phyloP scores from a whole-genome alignment of 2,113 vertebrate genomes.

The Oenanthe melanoleuca region DNA sequence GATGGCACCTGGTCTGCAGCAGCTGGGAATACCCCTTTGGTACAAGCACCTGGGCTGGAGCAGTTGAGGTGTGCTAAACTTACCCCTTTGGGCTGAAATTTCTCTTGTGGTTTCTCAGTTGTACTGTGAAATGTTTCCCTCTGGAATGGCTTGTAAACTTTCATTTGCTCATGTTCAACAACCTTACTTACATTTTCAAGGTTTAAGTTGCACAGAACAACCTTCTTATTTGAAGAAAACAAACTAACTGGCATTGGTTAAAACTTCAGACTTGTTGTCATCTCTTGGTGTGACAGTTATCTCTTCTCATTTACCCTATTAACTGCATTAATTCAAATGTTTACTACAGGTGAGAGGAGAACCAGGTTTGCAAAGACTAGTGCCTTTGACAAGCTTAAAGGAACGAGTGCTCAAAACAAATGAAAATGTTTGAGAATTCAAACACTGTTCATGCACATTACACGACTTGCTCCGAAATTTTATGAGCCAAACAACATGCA shows the following conservation, averaged over 20 bases:
- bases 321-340: slow-evolving; percentile 26
- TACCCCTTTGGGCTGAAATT: slow-evolving; percentile 59
- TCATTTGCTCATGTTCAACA: slow-evolving; percentile 28
- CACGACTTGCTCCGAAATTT: neutral
- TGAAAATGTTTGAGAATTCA: neutral
- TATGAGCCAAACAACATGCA: slow-evolving; percentile 9
- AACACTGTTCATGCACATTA: neutral
- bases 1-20: slow-evolving; percentile 39
- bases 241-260: slow-evolving; percentile 9
- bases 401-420: neutral
- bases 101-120: slow-evolving; percentile 51
- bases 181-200: slow-evolving; percentile 36
- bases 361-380: slow-evolving; percentile 7
- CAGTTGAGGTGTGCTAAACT: slow-evolving; percentile 28
- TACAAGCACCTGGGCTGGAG: slow-evolving; percentile 34
- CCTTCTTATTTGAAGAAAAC: slow-evolving; percentile 24
- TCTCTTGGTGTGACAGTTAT: neutral
- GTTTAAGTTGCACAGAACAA: neutral
- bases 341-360: slow-evolving; percentile 3
- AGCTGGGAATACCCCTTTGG: slow-evolving; percentile 27
- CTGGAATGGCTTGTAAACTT: slow-evolving; percentile 51
- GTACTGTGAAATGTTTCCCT: slow-evolving; percentile 30
- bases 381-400: slow-evolving; percentile 3
- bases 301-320: slow-evolving; percentile 1
- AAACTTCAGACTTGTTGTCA: neutral